These are phyloP conservation scores for Leptonema lineaticorne DNA, from an alignment of 1,140 invertebrate species.

Conservation along the genomic window DNA sequence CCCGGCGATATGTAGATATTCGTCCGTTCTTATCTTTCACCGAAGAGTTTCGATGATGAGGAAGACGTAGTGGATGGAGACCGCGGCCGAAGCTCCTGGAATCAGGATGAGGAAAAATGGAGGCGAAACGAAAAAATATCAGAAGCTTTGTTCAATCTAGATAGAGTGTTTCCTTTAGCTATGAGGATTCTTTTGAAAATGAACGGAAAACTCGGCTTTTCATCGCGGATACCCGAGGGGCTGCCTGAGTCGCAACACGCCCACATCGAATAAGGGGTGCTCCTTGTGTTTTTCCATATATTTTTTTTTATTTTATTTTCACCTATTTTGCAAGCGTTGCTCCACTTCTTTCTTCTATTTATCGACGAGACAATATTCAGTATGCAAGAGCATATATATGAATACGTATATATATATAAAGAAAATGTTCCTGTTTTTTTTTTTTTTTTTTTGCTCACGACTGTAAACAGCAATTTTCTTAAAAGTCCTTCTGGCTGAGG, in stretches of 20 bases:
- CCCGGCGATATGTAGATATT: neutral
- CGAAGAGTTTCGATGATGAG: neutral
- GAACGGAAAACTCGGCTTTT: slow-evolving; percentile 24
- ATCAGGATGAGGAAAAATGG: neutral
- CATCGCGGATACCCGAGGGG: slow-evolving; percentile 4
- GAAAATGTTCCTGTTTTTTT: neutral
- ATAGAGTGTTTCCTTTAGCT: slow-evolving; percentile 21
- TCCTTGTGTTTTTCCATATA: slow-evolving; percentile 7
- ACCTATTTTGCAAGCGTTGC: slow-evolving; percentile 12
- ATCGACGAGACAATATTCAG: slow-evolving; percentile 16
- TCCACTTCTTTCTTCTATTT: slow-evolving; percentile 18
- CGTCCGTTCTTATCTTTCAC: neutral
- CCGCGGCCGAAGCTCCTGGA: neutral
- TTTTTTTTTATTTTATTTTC: slow-evolving; percentile 24
- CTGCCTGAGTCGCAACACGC: too few species aligned
- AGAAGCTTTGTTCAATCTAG: slow-evolving; percentile 23
- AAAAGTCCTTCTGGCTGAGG: slow-evolving; percentile 4
- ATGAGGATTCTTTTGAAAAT: slow-evolving; percentile 26
- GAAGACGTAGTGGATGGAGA: neutral
- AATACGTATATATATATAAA: neutral
- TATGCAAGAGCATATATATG: neutral
- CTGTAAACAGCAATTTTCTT: slow-evolving; percentile 22
- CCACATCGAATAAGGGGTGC: neutral
- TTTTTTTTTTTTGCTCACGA: too few species aligned
- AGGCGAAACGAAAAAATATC: slow-evolving; percentile 9